Base-by-base conservation (phyloP, 2,888 invertebrate species). In the Cheilosia vulpina region DNA sequence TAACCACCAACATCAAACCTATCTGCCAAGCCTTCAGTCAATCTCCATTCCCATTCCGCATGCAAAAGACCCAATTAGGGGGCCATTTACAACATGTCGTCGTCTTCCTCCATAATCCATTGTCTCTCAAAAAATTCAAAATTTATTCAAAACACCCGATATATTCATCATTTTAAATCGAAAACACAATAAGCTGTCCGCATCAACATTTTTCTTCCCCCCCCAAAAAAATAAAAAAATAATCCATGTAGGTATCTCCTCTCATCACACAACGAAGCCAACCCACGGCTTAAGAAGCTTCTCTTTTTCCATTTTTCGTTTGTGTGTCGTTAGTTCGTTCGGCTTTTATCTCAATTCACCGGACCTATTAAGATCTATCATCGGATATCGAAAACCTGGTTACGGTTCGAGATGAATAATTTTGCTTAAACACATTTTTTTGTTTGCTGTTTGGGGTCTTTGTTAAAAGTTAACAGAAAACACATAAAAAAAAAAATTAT, bases 341-440 rank as follows among this genome's bases (percentile, higher is more conserved):
- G 47, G 65, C 45, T 78, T 73, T 84, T 80, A 84, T 84, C 79
- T 80, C 53, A 76, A 80, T 84, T 76, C 65, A 84, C 65, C 65
- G 60, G 80, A 80, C 65, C 84, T 76, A 84, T 84, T 80, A 71
- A 84, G 71, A 84, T 84, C 80, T 80, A 84, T 84, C 84, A 84
- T 84, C 84, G 60, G 80, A 71, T 84, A 80, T 75, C 45, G 38
- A 84, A 65, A 84, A 71, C 60, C 75, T 84, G 80, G 84, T 84
- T 84, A 84, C 80, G 84, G 84, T 76, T 71, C n/a, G 68, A 66
- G 57, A 71, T 84, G 80, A 84, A 84, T 79, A 84, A 75, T 79
- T 84, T 78, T 57, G 9, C 31, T 41, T 19, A 34, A 47, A 57
- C 34, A 52, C 60, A 19, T 66, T 50, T 55, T 19, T 19, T 45